A percentile compares a stretch with the other conserved stretches of the same genome.
Evolutionary conservation across 2,888 invertebrate genomes (phyloP).

Genomic region (Thyatira batis): DNA sequence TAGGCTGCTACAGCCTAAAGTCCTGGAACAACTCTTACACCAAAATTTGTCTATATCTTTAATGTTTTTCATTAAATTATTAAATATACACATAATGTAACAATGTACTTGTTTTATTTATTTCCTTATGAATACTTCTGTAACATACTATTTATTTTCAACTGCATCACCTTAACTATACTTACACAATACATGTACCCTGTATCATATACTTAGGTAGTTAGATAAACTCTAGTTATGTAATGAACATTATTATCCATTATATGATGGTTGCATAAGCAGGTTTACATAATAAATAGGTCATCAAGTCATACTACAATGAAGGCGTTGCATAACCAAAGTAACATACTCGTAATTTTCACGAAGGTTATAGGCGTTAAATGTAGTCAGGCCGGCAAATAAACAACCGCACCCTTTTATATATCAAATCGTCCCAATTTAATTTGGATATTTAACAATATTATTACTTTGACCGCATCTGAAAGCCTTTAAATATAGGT

Average conservation of each 20-base stretch:
- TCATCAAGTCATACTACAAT: not conserved
- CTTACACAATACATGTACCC: conserved; percentile 11
- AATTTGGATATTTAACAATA: no score
- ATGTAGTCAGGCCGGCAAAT: not conserved
- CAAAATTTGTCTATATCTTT: conserved; percentile 60
- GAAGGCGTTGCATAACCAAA: not conserved
- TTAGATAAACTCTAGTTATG: not conserved
- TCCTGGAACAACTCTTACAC: conserved; percentile 70
- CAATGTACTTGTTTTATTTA: conserved; percentile 15
- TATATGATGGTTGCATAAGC: conserved; percentile 1
- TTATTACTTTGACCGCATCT: no score
- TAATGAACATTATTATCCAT: conserved; percentile 5
- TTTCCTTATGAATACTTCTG: no score
- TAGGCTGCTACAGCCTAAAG: conserved; percentile 58
- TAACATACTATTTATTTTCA: no score
- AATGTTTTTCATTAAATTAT: conserved; percentile 50
- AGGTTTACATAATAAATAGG: not conserved
- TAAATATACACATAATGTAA: conserved; percentile 41
- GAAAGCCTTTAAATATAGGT: not conserved
- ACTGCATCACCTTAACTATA: no score
- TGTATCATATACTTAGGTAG: conserved; percentile 7
- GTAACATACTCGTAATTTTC: not conserved
- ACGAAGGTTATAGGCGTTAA: not conserved
- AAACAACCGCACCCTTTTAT: not conserved
- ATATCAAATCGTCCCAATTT: no score